A percentile compares a stretch with the other conserved stretches of the same genome.
These are phyloP conservation scores for Apamea sordens DNA, from an alignment of 2,888 invertebrate genomes.

Conservation along the genomic window DNA sequence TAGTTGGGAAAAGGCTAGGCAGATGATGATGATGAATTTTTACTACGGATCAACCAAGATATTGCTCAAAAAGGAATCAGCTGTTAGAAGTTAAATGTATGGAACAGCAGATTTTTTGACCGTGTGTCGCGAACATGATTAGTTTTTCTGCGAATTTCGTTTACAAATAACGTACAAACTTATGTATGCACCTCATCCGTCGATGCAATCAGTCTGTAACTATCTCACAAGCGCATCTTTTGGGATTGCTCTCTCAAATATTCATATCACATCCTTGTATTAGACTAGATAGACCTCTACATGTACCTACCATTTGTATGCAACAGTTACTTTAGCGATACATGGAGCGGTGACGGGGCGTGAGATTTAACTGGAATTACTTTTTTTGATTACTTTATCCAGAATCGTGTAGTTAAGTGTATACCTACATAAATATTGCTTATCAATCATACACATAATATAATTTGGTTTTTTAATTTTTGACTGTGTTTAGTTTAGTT, in stretches of 20 bases:
- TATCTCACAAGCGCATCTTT: conserved; percentile 15
- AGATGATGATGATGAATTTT: too few species aligned
- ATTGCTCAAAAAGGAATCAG: neutral
- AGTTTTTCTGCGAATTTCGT: neutral
- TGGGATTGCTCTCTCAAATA: conserved; percentile 35
- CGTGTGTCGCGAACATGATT: neutral
- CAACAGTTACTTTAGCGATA: neutral
- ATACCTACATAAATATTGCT: too few species aligned
- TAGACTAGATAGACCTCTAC: neutral
- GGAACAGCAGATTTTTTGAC: neutral
- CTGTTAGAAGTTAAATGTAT: neutral
- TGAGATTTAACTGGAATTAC: neutral
- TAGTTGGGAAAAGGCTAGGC: too few species aligned
- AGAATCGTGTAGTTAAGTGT: neutral
- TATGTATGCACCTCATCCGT: conserved; percentile 3
- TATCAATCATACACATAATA: too few species aligned
- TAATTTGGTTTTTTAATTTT: too few species aligned
- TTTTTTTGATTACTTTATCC: neutral
- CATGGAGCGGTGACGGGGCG: too few species aligned
- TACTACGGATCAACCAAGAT: neutral
- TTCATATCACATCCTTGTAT: conserved; percentile 25
- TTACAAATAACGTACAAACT: neutral
- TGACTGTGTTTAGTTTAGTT: too few species aligned
- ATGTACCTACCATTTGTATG: conserved; percentile 34
- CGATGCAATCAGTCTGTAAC: conserved; percentile 22